Conservation (phyloP, 2,888 invertebrate genomes). For the Chymomyza caudatula region DNA sequence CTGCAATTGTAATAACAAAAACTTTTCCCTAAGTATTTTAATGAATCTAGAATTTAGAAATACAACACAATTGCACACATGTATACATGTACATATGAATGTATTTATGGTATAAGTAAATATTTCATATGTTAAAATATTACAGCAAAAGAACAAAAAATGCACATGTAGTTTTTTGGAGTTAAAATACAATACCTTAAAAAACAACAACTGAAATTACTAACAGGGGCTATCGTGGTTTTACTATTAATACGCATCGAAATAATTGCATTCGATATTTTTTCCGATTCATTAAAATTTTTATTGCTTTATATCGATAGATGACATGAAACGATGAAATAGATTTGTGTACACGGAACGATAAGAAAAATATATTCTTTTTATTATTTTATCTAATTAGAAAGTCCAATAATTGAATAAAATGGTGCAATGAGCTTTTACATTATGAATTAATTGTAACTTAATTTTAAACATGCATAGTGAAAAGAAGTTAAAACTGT, state of each 20-base stretch:
- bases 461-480: no score
- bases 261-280: not conserved
- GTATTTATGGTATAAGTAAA: not conserved
- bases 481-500: no score
- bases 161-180: not conserved
- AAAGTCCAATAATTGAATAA: no score
- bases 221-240: not conserved
- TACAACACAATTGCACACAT: not conserved
- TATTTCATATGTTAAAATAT: not conserved
- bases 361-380: no score
- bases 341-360: not conserved
- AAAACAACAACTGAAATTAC: not conserved
- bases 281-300: not conserved
- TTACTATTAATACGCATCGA: not conserved
- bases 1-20: no score
- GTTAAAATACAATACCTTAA: not conserved
- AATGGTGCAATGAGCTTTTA: no score
- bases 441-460: no score
- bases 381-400: no score
- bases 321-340: no score
- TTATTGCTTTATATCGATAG: not conserved
- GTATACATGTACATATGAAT: not conserved
- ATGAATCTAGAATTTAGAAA: no score
- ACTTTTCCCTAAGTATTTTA: no score
- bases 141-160: not conserved